Conservation (phyloP, 2,797 vertebrate species). For the Sebastes oblongus region DNA sequence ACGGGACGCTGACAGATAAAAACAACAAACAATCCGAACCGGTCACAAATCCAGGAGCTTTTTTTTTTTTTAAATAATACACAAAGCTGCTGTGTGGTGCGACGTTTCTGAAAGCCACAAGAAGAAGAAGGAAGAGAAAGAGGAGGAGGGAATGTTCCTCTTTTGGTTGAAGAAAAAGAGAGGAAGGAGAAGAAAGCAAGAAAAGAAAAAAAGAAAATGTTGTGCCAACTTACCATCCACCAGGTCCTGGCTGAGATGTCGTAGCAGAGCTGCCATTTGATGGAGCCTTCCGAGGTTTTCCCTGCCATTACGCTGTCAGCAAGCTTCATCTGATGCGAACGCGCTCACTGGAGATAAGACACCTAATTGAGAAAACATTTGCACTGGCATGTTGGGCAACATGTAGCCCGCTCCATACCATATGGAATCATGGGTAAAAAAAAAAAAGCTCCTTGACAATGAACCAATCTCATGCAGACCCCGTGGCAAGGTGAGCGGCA, state of each 20-base stretch:
- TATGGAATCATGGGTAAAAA: conserved; percentile 99
- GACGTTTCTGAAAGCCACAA: background rate
- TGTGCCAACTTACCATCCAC: conserved; percentile 98
- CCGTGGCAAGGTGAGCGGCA: conserved; percentile 98
- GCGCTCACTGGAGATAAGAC: conserved; percentile 98
- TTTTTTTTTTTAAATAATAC: background rate
- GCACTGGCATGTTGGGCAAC: conserved; percentile 99
- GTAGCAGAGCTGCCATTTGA: conserved; percentile 99
- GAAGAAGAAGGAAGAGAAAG: background rate
- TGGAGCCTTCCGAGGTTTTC: conserved; percentile 97
- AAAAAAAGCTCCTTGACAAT: conserved; percentile 90
- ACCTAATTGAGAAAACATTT: conserved; percentile 98
- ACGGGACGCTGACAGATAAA: conserved; percentile 14
- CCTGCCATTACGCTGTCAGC: conserved; percentile 99
- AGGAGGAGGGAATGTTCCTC: background rate
- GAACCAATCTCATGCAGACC: conserved; percentile 99
- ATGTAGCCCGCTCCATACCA: conserved; percentile 96
- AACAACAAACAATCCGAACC: conserved; percentile 10
- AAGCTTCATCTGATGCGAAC: conserved; percentile 97
- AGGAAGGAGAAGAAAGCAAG: conserved; percentile 7
- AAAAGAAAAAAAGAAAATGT: conserved; percentile 77
- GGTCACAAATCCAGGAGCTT: conserved; percentile 1
- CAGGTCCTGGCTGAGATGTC: conserved; percentile 99
- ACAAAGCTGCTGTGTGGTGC: background rate
- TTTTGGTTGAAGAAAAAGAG: conserved; percentile 6